Conservation (phyloP, 2,113 vertebrate species). For the Struthidea cinerea region DNA sequence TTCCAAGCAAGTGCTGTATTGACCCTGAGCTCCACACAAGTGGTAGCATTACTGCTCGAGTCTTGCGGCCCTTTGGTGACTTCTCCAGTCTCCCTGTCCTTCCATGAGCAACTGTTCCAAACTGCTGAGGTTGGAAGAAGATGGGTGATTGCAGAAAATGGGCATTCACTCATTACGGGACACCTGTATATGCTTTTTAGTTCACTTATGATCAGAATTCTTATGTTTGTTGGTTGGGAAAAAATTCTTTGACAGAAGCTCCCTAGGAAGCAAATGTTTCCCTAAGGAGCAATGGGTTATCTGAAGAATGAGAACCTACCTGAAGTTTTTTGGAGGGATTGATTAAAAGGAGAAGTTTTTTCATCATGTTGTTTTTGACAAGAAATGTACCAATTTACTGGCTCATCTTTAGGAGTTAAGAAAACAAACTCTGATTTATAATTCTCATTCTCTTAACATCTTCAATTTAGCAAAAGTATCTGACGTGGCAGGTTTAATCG, state of each 20-base stretch:
- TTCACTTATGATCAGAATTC: background rate
- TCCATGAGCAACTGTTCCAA: background rate
- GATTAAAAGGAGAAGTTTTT: background rate
- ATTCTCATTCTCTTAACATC: background rate
- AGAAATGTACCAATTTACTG: background rate
- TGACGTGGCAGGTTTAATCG: conserved; percentile 2
- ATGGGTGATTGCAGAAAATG: background rate
- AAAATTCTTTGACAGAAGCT: background rate
- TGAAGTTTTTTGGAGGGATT: background rate
- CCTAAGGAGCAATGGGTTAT: background rate
- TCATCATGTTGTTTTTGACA: background rate
- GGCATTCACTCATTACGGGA: background rate
- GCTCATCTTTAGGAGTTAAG: background rate
- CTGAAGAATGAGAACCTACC: background rate
- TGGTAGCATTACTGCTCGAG: rapidly evolving
- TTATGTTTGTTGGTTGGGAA: background rate
- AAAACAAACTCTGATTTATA: background rate
- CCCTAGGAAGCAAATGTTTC: background rate
- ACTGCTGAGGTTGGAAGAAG: background rate
- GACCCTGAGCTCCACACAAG: background rate
- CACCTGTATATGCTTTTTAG: background rate
- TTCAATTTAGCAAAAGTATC: background rate
- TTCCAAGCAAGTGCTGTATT: background rate
- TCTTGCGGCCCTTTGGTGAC: background rate
- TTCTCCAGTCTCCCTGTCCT: background rate